Percentiles rank a stretch among this genome's conserved stretches.
phyloP scores from a whole-genome alignment of 2,797 vertebrate genomes.

The Hypotaenidia okinawae region DNA sequence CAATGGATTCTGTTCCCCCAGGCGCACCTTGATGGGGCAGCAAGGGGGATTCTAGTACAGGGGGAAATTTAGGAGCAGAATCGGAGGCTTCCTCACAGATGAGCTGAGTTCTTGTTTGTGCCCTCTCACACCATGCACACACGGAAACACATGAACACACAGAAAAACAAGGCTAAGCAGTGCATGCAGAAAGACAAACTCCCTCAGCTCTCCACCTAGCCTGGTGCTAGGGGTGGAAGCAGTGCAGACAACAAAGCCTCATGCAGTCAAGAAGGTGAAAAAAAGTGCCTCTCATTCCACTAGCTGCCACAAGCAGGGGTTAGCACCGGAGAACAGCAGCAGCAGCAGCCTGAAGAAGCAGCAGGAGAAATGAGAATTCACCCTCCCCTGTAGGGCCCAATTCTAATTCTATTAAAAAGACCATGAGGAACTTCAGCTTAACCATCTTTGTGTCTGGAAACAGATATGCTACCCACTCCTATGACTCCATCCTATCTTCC shows the following conservation, averaged over 20 bases:
- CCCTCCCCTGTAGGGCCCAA: not conserved
- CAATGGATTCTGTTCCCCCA: not conserved
- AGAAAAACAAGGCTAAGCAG: slow-evolving; percentile 42
- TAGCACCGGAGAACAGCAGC: slow-evolving; percentile 45
- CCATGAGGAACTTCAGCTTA: not conserved
- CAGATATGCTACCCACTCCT: not conserved
- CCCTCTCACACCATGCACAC: not conserved
- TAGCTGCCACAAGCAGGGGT: slow-evolving; percentile 25
- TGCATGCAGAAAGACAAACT: slow-evolving; percentile 13
- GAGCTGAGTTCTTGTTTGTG: not conserved
- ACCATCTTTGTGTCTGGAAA: slow-evolving; percentile 4
- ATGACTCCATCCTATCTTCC: slow-evolving; percentile 32
- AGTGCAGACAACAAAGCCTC: slow-evolving; percentile 25
- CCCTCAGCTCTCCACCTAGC: not conserved
- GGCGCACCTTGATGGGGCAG: not conserved
- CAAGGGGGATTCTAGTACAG: not conserved
- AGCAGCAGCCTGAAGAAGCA: slow-evolving; percentile 27
- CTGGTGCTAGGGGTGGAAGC: slow-evolving; percentile 4
- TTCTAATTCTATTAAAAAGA: slow-evolving; percentile 3
- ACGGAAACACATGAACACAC: not conserved
- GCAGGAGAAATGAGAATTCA: slow-evolving; percentile 16
- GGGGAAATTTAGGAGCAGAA: slow-evolving; percentile 29
- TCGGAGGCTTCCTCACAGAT: not conserved
- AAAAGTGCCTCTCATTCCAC: slow-evolving; percentile 30
- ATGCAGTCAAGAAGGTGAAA: slow-evolving; percentile 44